Evolutionary conservation across 2,797 vertebrate species (phyloP), one percentile per base, ranked within the genome.

Genomic region (Scyliorhinus canicula): DNA sequence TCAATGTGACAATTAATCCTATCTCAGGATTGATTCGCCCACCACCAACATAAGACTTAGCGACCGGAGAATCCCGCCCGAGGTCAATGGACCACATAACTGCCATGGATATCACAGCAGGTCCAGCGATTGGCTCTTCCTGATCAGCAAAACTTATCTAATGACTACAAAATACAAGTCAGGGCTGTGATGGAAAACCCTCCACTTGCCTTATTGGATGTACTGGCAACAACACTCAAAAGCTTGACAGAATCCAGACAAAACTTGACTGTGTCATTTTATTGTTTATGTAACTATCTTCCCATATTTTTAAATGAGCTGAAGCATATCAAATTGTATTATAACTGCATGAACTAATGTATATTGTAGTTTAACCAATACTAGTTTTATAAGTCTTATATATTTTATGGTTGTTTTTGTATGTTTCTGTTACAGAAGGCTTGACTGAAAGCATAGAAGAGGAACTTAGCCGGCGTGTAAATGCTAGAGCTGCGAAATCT

Each of bases 401-500:
- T 55, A 0, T 95, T 95, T 95, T 96, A 96, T 95, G 96, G 95
- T 12, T 47, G 26, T 95, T 21, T 52, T 96, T 55, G 95, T 95
- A 0, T 90, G 97, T 95, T 95, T 95, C 95, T 77, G 24, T 96
- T 95, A 96, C 97, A 96, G 96, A 97, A 96, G 97, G 95, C 93
- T 95, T 96, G 85, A 96, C 96, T 0, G 96, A 96, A 95, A 96
- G 96, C 96, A 96, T 97, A 95, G 97, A 97, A 95, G 97, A 96
- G 47, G 96, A 95, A 19, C 95, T 96, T 95, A 95, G 96, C 95
- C 96, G 95, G 90, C 96, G 96, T 21, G 95, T 95, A 95, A 96
- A 11, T 77, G 96, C 96, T 95, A 97, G 96, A 50, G 84, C 95
- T 95, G 96, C 96, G 16, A 84, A 97, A 52, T 85, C 95, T 0